Base-by-base conservation (phyloP, 2,888 invertebrate species). In the Pachydiplax longipennis region DNA sequence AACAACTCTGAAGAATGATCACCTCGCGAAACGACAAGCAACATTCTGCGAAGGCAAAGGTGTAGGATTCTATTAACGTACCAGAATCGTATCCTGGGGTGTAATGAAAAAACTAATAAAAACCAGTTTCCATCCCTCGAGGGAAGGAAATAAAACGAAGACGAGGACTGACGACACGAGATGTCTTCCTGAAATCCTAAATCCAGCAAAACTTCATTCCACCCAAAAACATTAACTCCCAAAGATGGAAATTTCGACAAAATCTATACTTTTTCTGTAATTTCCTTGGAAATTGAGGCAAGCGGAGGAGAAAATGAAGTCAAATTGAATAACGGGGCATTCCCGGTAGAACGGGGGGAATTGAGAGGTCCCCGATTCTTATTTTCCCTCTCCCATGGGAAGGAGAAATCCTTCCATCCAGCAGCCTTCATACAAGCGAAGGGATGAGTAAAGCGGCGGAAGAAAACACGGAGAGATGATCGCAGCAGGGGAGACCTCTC, bases 281-380 rank as follows among this genome's bases (percentile, higher is more conserved):
- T 87, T 87, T 87, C 37, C 65, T 37, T 61, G 87, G 61, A 61
- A 87, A 87, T 65, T 87, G 87, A 87, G 87, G 65, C 37, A 87
- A 87, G 87, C 58, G 87, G 87, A 87, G 87, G 61, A 65, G 87
- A 87, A 87, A 87, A 87, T 65, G 87, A 87, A 61, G 61, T 37
- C 61, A 87, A 87, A 87, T 87, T 87, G 87, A 87, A 87, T 87
- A 87, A 87, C 61, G 87, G 87, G 15, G 73, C n/a, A 73, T 73
- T 73, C 73, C 73, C 73, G 25, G 73, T 31, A 73, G 73, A 31
- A 73, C 73, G 25, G 73, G 18, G 61, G 65, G 65, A 65, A 65
- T 65, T n/a, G 65, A 25, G 65, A 65, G 65, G 53, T 73, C 73
- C 31, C 73, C 31, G 25, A 25, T 31, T 73, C 25, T 73, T 73